Base-by-base conservation (phyloP, 1,140 invertebrate genomes). In the Nephila pilipes region DNA sequence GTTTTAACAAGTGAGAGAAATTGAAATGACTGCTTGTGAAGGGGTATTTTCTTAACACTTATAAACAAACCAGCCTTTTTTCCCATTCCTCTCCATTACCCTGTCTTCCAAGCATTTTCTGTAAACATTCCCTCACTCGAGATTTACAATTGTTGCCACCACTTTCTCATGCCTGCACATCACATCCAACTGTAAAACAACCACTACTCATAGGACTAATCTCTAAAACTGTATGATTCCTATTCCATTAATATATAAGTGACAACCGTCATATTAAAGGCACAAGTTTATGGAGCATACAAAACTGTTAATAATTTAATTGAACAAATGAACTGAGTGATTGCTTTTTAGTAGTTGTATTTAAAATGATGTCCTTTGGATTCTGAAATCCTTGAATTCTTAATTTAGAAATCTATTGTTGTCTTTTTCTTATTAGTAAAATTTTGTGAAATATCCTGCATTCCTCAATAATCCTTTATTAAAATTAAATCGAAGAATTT, bases 71-170 rank as follows among this genome's bases (percentile, higher is more conserved):
- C n/a, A n/a, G n/a, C n/a, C n/a, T n/a, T n/a, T n/a, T n/a, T n/a
- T n/a, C n/a, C n/a, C n/a, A n/a, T n/a, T n/a, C 85, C 85, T 36
- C 85, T 32, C 12, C 18, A 38, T 60, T 46, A 79, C 54, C 85
- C 25, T 87, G 16, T 57, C 38, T 29, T 16, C 20, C 88, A 29
- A 46, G 29, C 12, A 18, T 55, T 22, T 83, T 91, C 57, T 79
- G 63, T 91, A 91, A 91, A 83, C 89, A 46, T 91, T 92, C 90
- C 90, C 60, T 57, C 29, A 80, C 55, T 32, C n/a, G 22, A 25
- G 55, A 85, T 92, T 92, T 92, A 92, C 81, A 81, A 29, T 46
- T 65, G 57, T 55, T 54, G 4, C 20, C 22, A 6, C 55, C 57
- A 29, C 29, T 92, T 85, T 85, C 90, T 92, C 90, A 92, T 81